Evolutionary conservation across 1,140 invertebrate genomes (phyloP), one percentile per base, ranked within the genome.

Genomic region (Orchesella cincta): DNA sequence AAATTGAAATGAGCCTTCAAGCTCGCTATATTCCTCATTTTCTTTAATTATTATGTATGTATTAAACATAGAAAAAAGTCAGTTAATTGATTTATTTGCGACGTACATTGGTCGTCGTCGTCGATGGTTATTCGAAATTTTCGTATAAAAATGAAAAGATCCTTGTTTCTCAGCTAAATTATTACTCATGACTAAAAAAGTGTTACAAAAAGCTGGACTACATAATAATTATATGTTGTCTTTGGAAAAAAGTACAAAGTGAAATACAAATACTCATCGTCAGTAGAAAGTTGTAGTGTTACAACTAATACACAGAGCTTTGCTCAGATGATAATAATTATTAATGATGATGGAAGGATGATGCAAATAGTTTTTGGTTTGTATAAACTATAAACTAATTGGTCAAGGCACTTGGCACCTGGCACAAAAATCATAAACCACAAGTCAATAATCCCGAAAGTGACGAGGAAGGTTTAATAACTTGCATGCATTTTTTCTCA

Each of bases 401-500:
- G 23, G 33, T 67, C 28, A 67, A 67, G 62, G 62, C 62, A 67
- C 62, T 67, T 29, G 26, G 62, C 62, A 67, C 62, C 62, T 67
- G 62, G 62, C 62, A 67, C 62, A 67, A 67, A 62, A 67, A 67
- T 67, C 39, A 12, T 46, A n/a, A n/a, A n/a, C n/a, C n/a, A n/a
- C n/a, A n/a, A n/a, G n/a, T n/a, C n/a, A n/a, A n/a, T n/a, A n/a
- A n/a, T n/a, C n/a, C n/a, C n/a, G n/a, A n/a, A n/a, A n/a, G n/a
- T n/a, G n/a, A n/a, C n/a, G n/a, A n/a, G n/a, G n/a, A n/a, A n/a
- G n/a, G n/a, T n/a, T n/a, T n/a, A n/a, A n/a, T n/a, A n/a, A n/a
- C n/a, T n/a, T n/a, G n/a, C n/a, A n/a, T n/a, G n/a, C n/a, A n/a
- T n/a, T n/a, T n/a, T n/a, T n/a, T n/a, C n/a, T n/a, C n/a, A n/a